Conservation (phyloP, 2,888 invertebrate species). For the Holacanthella duospinosa region DNA sequence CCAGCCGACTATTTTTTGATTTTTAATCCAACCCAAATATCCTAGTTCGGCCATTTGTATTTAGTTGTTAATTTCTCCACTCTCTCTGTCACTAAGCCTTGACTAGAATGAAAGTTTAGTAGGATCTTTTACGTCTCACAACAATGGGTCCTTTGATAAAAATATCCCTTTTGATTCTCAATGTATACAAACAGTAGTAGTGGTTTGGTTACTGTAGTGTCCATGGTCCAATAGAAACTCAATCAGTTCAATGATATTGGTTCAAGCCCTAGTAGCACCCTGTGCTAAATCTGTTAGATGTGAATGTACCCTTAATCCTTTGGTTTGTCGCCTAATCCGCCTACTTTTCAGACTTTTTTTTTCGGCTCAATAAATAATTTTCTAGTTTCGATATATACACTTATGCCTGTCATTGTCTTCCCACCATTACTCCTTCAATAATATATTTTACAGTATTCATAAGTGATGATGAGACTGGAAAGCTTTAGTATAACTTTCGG, state of each 20-base stretch:
- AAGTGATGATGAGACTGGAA: background rate
- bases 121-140: too few species aligned
- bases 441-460: too few species aligned
- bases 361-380: background rate
- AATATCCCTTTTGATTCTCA: background rate
- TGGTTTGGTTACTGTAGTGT: background rate
- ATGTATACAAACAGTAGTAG: background rate
- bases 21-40: too few species aligned
- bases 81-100: too few species aligned
- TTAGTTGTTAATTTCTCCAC: too few species aligned
- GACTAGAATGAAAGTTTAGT: too few species aligned
- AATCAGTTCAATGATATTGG: conserved; percentile 1
- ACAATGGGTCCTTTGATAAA: background rate
- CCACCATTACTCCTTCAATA: too few species aligned
- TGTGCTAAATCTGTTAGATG: background rate
- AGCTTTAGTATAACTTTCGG: too few species aligned
- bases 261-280: background rate
- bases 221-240: background rate
- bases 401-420: background rate
- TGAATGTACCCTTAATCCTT: background rate
- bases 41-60: too few species aligned
- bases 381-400: background rate
- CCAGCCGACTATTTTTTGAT: too few species aligned
- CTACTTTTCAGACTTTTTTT: background rate
- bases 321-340: background rate